These are phyloP conservation scores for Ferrisia virgata DNA, from an alignment of 2,888 invertebrate genomes.

Conservation along the genomic window DNA sequence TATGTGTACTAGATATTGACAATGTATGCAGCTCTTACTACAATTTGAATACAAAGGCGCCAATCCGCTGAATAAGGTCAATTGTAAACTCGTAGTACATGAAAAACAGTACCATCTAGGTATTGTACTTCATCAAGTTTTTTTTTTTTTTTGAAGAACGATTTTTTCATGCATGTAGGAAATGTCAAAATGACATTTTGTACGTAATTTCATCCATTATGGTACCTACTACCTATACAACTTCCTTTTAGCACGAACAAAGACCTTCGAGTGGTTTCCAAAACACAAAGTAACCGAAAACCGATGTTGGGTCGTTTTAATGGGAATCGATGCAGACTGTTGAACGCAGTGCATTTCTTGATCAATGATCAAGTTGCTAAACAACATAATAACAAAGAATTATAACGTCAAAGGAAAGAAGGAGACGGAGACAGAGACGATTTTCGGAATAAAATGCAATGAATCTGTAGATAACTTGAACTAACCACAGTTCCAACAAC, in stretches of 20 bases:
- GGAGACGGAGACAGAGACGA: not conserved
- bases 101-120: not conserved
- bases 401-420: slow-evolving; percentile 12
- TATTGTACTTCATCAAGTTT: too few relatives aligned
- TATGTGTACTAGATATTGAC: too few relatives aligned
- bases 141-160: too few relatives aligned
- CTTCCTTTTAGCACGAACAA: not conserved
- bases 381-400: slow-evolving; percentile 32
- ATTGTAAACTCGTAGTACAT: too few relatives aligned
- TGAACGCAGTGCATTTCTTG: not conserved
- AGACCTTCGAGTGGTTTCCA: not conserved
- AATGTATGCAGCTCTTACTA: too few relatives aligned
- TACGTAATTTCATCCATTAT: not conserved
- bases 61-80: too few relatives aligned
- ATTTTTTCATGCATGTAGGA: too few relatives aligned
- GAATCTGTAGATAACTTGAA: slow-evolving; percentile 34
- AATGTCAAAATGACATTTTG: not conserved
- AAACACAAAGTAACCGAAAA: not conserved
- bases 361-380: not conserved
- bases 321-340: not conserved
- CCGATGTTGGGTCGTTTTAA: not conserved
- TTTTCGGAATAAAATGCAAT: slow-evolving; percentile 13
- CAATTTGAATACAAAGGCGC: too few relatives aligned
- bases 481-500: slow-evolving; percentile 13
- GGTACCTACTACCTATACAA: not conserved